Conservation (phyloP, 2,797 vertebrate genomes). For the Phoxinus dragarum region DNA sequence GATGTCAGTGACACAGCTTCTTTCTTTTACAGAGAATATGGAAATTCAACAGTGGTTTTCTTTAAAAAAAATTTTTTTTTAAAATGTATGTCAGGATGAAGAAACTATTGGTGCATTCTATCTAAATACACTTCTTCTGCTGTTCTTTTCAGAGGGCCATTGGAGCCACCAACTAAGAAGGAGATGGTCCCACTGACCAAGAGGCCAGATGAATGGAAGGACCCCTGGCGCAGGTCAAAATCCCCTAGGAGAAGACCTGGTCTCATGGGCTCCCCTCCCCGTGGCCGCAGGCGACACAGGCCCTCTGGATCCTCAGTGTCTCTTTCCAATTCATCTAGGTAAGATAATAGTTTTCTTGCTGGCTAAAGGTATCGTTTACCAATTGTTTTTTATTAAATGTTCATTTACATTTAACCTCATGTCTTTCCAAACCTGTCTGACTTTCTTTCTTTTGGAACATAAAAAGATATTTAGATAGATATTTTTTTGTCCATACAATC, state of each 20-base stretch:
- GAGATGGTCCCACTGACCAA: slow-evolving; percentile 79
- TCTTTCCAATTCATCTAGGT: slow-evolving; percentile 94
- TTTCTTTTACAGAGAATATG: slow-evolving; percentile 5
- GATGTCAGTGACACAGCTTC: background rate
- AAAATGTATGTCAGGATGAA: too few species aligned
- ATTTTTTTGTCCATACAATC: background rate
- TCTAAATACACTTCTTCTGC: background rate
- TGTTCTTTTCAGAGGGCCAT: slow-evolving; percentile 80
- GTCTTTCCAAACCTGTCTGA: background rate
- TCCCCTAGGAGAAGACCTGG: slow-evolving; percentile 91
- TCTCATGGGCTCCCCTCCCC: slow-evolving; percentile 84
- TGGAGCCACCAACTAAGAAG: slow-evolving; percentile 83
- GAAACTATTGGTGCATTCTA: background rate
- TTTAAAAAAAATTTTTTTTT: too few species aligned
- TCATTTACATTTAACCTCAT: background rate
- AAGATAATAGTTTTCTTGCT: slow-evolving; percentile 15
- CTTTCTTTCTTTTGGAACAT: background rate
- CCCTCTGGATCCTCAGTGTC: slow-evolving; percentile 92
- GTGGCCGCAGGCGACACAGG: slow-evolving; percentile 86
- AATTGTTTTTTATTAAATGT: background rate
- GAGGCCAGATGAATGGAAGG: slow-evolving; percentile 96
- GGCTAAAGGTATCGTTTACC: background rate
- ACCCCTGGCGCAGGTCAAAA: slow-evolving; percentile 97
- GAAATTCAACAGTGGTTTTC: slow-evolving; percentile 1
- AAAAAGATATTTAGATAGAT: background rate